Evolutionary conservation across 1,140 invertebrate genomes (phyloP), one percentile per base, ranked within the genome.

Genomic region (Copidosoma floridanum): DNA sequence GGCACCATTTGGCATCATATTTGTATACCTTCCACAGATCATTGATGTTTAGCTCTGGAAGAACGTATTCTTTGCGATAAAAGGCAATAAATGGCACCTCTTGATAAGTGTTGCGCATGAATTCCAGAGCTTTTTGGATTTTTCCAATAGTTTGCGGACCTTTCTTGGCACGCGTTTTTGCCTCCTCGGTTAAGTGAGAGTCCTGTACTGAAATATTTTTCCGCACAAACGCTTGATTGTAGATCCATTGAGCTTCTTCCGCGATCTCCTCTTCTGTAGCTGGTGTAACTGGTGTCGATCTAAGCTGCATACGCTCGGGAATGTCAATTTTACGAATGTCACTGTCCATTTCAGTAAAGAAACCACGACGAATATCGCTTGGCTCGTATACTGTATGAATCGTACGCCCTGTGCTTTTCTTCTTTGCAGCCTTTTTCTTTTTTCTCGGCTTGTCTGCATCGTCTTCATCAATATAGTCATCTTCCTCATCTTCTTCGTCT

Each of bases 41-140:
- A 70, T 95, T 94, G 20, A 98, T 95, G 57, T 89, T 94, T 10
- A 99, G 76, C 68, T 98, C 95, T 0, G 95, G 94, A 68, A 94
- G 88, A 0, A 98, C 93, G 73, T 98, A 97, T 76, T 99, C 98
- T 79, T 99, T 99, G 23, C 97, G 85, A 71, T 99, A 99, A 76
- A 98, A 98, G 0, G 95, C 93, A 68, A 99, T 99, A 72, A 99
- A 99, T 1, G 97, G 95, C 23, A 98, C 95, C 82, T 98, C 96
- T 68, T 95, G 84, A 32, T 93, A 88, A 68, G 97, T 91, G 79
- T 97, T 98, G 14, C 97, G 81, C 85, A 99, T 98, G 70, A 98
- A 98, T 64, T 97, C 93, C 0, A 99, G 77, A 0, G 95, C 93
- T 78, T 97, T 94, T 46, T 90, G 89, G 16, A 99, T 98, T 77